phyloP scores from a whole-genome alignment of 2,113 vertebrate genomes.

The Oryzias woworae region DNA sequence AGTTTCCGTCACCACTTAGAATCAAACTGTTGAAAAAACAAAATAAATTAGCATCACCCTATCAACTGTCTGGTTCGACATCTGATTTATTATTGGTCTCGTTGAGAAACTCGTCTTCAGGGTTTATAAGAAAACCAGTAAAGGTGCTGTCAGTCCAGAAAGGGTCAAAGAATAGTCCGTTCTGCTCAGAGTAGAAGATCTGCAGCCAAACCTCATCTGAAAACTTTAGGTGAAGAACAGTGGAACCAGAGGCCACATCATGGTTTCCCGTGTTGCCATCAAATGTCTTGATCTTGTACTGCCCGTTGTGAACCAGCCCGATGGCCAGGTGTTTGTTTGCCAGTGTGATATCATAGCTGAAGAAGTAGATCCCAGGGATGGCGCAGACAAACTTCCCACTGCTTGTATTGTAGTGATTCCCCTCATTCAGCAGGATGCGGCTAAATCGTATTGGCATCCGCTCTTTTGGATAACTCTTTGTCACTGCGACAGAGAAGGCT shows the following conservation, averaged over 20 bases:
- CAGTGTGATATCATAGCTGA: constrained; percentile 94
- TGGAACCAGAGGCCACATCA: constrained; percentile 92
- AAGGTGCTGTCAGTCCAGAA: constrained; percentile 98
- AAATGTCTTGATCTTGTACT: constrained; percentile 95
- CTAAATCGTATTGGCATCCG: constrained; percentile 93
- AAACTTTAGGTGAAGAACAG: constrained; percentile 85
- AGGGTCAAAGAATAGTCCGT: constrained; percentile 94
- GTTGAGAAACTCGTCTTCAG: constrained; percentile 83
- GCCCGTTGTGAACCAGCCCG: constrained; percentile 92
- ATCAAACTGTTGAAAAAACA: background rate
- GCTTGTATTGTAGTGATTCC: constrained; percentile 88
- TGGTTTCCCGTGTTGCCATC: constrained; percentile 96
- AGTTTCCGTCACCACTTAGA: background rate
- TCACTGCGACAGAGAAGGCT: constrained; percentile 92
- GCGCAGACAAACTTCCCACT: constrained; percentile 91
- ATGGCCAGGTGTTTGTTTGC: constrained; percentile 97
- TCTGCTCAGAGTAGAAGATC: constrained; percentile 97
- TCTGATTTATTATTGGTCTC: constrained; percentile 73
- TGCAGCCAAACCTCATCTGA: constrained; percentile 95
- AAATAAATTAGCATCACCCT: background rate
- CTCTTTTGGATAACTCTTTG: constrained; percentile 92
- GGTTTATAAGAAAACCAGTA: constrained; percentile 93
- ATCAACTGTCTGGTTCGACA: constrained; percentile 42
- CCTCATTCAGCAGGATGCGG: constrained; percentile 93
- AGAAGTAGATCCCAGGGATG: constrained; percentile 93